These are phyloP conservation scores for Eulemur albifrons DNA, from an alignment of 2,797 vertebrate genomes.

Conservation along the genomic window DNA sequence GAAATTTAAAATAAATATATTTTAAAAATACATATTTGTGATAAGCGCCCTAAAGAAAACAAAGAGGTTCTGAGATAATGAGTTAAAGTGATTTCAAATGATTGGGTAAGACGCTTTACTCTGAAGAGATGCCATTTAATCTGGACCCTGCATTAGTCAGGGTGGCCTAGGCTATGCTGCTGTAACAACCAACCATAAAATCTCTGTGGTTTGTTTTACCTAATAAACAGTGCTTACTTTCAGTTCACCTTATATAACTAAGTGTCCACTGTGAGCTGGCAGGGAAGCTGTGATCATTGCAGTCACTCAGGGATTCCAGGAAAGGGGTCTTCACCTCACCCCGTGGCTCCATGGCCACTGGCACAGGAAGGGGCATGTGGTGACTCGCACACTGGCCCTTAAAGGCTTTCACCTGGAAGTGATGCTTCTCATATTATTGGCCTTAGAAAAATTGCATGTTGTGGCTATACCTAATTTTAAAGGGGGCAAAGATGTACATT, in stretches of 20 bases:
- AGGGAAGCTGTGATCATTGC: background rate
- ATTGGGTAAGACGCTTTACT: background rate
- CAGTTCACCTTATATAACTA: background rate
- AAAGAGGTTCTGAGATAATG: background rate
- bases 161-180: background rate
- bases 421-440: background rate
- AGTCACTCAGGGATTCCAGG: background rate
- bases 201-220: background rate
- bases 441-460: background rate
- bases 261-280: background rate
- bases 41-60: background rate
- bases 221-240: background rate
- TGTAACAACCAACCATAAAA: background rate
- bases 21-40: background rate
- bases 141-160: background rate
- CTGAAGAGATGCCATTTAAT: background rate
- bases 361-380: background rate
- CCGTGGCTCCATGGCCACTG: fast-evolving
- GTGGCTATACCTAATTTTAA: background rate
- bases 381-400: background rate
- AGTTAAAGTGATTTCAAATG: background rate
- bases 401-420: background rate
- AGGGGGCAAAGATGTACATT: background rate
- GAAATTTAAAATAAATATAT: background rate
- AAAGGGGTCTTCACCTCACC: background rate